Percentiles rank a stretch among this genome's conserved stretches.
Evolutionary conservation across 2,888 invertebrate species (phyloP).

Genomic region (Lobophora halterata): DNA sequence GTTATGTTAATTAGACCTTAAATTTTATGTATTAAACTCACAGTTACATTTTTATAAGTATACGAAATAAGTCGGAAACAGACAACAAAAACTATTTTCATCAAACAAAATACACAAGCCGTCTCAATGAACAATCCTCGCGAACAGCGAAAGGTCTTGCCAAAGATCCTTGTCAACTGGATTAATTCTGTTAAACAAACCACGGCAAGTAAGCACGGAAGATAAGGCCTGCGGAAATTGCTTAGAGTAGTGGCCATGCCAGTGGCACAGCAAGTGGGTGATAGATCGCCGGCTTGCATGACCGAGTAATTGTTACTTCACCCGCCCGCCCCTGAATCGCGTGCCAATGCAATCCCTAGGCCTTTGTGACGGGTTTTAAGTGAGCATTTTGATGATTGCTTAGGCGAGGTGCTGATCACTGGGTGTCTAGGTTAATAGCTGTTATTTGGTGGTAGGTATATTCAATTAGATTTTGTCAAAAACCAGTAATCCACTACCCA

Average conservation of each 20-base stretch:
- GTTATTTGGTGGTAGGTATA: too few species aligned
- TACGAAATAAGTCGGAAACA: too few species aligned
- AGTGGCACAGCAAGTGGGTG: slow-evolving; percentile 68
- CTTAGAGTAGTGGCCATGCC: slow-evolving; percentile 69
- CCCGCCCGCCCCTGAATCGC: slow-evolving; percentile 60
- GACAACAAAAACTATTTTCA: slow-evolving; percentile 6
- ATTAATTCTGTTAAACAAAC: slow-evolving; percentile 78
- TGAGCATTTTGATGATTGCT: slow-evolving; percentile 37
- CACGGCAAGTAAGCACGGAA: slow-evolving; percentile 58
- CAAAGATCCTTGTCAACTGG: slow-evolving; percentile 49
- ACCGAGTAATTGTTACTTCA: slow-evolving; percentile 76
- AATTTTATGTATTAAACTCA: too few species aligned
- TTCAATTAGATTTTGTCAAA: too few species aligned
- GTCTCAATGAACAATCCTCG: slow-evolving; percentile 12
- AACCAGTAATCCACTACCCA: too few species aligned
- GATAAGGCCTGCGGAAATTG: slow-evolving; percentile 78
- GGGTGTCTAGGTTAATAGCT: slow-evolving; percentile 7
- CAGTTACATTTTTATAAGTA: too few species aligned
- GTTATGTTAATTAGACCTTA: too few species aligned
- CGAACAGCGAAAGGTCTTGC: slow-evolving; percentile 40
- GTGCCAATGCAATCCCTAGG: slow-evolving; percentile 54
- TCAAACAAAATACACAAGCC: slow-evolving; percentile 8
- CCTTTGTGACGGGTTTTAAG: slow-evolving; percentile 52
- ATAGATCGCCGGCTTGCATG: slow-evolving; percentile 76
- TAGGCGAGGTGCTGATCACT: slow-evolving; percentile 27